Evolutionary conservation across 2,888 invertebrate species (phyloP), one percentile per base, ranked within the genome.

Genomic region (Ectemnius continuus): DNA sequence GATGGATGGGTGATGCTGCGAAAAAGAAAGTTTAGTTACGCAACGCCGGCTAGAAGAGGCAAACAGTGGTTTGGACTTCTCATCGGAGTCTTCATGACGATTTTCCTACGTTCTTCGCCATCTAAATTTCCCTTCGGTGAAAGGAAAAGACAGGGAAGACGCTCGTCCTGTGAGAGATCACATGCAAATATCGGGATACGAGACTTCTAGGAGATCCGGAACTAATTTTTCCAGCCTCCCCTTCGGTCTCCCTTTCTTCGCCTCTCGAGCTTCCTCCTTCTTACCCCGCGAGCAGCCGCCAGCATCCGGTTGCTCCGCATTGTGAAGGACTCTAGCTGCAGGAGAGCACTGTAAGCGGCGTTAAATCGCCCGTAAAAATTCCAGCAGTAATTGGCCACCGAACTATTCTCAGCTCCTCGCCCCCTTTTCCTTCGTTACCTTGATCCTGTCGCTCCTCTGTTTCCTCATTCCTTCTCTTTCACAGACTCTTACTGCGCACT

Each of bases 351-450:
- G 83, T 81, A 74, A 81, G 75, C 71, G 75, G 60, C 72, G 83
- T 83, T 83, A 83, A 83, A 83, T 83, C 83, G 83, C 64, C 80
- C 74, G 83, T 83, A 81, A 83, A 83, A 83, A 83, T 83, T 83
- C 83, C 83, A 67, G 48, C 73, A 72, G 83, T 83, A 83, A 83
- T 83, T 83, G 83, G 83, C 74, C 83, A 61, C 75, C 76, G 76
- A 83, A 83, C 83, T 83, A 81, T 83, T 83, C 78, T 76, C 78
- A 73, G 71, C 75, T 77, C 69, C 72, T 70, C 75, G 61, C 1
- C 63, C 57, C 16, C 28, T 67, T 47, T 64, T 72, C 36, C 46
- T 66, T 63, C 64, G 61, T 58, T 52, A 52, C 26, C 47, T 59
- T 52, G 61, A 23, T 45, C 52, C 58, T 71, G 16, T 52, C 52